These are phyloP conservation scores for Cydia strobilella DNA, from an alignment of 1,140 invertebrate species.

Conservation along the genomic window DNA sequence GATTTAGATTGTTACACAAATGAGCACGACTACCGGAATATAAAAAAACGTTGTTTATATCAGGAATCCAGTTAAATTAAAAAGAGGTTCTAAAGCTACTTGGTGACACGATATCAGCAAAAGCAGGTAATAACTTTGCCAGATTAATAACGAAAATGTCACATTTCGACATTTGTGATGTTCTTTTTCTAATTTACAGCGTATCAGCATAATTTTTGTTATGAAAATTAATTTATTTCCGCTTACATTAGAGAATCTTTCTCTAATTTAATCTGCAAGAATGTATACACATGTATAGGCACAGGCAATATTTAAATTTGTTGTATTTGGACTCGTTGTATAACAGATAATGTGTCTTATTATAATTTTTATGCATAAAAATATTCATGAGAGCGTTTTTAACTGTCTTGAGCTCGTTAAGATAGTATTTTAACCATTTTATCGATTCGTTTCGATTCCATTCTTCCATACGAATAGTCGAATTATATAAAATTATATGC, in stretches of 20 bases:
- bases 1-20: background rate
- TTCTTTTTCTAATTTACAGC: conserved; percentile 36
- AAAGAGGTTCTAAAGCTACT: background rate
- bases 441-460: conserved; percentile 49
- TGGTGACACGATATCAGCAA: conserved; percentile 8
- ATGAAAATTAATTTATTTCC: conserved; percentile 39
- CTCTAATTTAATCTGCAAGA: background rate
- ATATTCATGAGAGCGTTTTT: conserved; percentile 69
- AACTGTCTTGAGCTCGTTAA: conserved; percentile 57
- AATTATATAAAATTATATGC: conserved; percentile 65
- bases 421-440: conserved; percentile 54
- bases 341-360: conserved; percentile 51
- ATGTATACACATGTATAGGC: background rate
- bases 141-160: conserved; percentile 35
- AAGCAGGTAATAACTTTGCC: conserved; percentile 34
- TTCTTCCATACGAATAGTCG: conserved; percentile 60
- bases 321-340: conserved; percentile 36
- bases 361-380: conserved; percentile 54
- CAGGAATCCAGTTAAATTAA: conserved; percentile 3
- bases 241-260: background rate
- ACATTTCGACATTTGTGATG: conserved; percentile 29
- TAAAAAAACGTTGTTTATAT: background rate
- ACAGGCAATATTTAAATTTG: conserved; percentile 2
- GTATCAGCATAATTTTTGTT: conserved; percentile 33
- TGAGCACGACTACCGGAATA: background rate